A percentile compares a stretch with the other conserved stretches of the same genome.
phyloP scores from a whole-genome alignment of 1,140 invertebrate species.

The Drosophila novamexicana region DNA sequence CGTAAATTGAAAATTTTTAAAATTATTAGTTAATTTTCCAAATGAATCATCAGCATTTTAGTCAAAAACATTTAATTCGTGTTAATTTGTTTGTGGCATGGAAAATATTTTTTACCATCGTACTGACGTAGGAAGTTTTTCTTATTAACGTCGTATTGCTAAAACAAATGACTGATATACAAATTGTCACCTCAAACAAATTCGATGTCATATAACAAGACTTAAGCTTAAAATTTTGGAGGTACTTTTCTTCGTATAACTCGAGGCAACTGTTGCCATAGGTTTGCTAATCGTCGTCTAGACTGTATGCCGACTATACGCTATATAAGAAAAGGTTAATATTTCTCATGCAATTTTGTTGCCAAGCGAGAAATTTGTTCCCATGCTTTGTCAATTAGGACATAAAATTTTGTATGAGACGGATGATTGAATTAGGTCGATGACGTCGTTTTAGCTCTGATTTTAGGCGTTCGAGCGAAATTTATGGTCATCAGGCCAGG shows the following conservation, averaged over 20 bases:
- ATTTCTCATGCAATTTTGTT: conserved; percentile 44
- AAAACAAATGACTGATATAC: conserved; percentile 46
- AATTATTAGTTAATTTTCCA: conserved; percentile 35
- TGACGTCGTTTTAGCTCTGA: neutral
- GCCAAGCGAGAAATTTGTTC: conserved; percentile 26
- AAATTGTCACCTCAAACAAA: conserved; percentile 30
- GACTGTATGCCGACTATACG: conserved; percentile 46
- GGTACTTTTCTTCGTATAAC: conserved; percentile 19
- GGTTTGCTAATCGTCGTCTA: conserved; percentile 66
- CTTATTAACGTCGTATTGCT: conserved; percentile 66
- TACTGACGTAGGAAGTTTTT: conserved; percentile 63
- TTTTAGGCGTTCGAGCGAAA: neutral
- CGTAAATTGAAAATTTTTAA: conserved; percentile 5
- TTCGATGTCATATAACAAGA: conserved; percentile 33
- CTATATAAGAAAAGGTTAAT: conserved; percentile 25
- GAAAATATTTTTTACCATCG: conserved; percentile 42
- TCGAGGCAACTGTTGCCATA: conserved; percentile 43
- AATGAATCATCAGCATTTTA: conserved; percentile 48
- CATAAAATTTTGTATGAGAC: neutral
- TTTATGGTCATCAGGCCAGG: neutral
- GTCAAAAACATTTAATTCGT: conserved; percentile 37
- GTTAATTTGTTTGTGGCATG: conserved; percentile 60
- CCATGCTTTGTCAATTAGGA: conserved; percentile 14
- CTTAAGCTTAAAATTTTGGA: conserved; percentile 25
- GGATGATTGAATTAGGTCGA: conserved; percentile 8